Evolutionary conservation across 2,888 invertebrate species (phyloP), one percentile per base, ranked within the genome.

Genomic region (Bedellia somnulentella): DNA sequence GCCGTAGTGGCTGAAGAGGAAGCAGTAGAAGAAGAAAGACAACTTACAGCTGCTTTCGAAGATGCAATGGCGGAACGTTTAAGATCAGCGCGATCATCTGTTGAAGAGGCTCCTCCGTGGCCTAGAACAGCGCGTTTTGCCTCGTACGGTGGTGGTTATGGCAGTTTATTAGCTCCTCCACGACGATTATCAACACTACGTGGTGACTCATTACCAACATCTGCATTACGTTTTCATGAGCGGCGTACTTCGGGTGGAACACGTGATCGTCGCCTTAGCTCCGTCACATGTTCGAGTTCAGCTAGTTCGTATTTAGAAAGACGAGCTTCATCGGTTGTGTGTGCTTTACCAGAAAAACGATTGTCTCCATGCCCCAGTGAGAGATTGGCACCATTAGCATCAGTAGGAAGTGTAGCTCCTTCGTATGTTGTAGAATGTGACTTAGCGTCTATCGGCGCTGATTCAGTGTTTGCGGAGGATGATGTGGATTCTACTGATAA

Each of bases 251-350:
- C 71, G 51, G 78, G 57, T 43, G 78, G 71, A 3, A 55, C 62
- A 8, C 59, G 73, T 4, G 71, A 71, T 37, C 62, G 89, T 24
- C 80, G 90, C 27, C 80, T 86, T 44, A 89, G 89, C 52, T 89
- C 88, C 39, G 86, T 88, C 46, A 90, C 90, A 16, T 89, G 89
- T 59, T 90, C 89, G 43, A 89, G 89, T 51, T 88, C 89, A 21
- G 89, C 87, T 35, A 89, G 89, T 54, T 89, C 89, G 34, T 90
- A 89, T 52, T 73, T 90, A 51, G 90, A 90, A 57, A 80, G 89
- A 29, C 81, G 90, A 29, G 88, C 87, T 39, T 89, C 89, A 12
- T 86, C 89, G 23, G 84, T 89, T 38, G 86, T 85, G 33, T 79
- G 87, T 59, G 86, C 89, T 35, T 70, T 87, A 54, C 80, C 85